Base-by-base conservation (phyloP, 2,113 vertebrate species). In the cattle (Bos taurus) region DNA sequence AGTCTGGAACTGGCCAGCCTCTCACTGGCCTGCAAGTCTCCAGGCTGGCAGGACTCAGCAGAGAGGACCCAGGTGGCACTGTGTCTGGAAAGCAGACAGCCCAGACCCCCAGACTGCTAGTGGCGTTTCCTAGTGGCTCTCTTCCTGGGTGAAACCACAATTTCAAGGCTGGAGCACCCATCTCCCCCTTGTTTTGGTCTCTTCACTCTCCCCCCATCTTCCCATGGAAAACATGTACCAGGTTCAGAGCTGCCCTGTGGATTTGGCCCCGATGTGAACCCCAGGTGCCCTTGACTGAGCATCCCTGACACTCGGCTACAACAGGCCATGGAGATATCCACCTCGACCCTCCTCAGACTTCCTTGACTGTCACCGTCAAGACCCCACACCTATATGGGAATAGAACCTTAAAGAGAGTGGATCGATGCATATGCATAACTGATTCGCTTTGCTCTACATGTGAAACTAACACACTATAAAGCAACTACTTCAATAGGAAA, bases 61-160 rank as follows among this genome's bases (percentile, higher is more conserved):
- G 43, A 77, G 7, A 11, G 19, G 36, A 30, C 6, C 28, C 7
- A 14, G 64, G 33, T 52, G 48, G n/a, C 33, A 7, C 26, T 46
- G 8, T 0, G 2, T 10, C 2, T 1, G 16, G 7, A 28, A 0
- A 0, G 28, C 40, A 10, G 4, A 62, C 6, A 10, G 36, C 33
- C 52, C 28, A 52, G 8, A 3, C 7, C 30, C 36, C 1, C 2
- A 13, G 10, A 6, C 71, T 52, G 13, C 67, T 74, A 43, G 0
- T 17, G 4, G 36, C 0, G 0, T 46, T n/a, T 83, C 50, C 17
- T 3, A 9, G 52, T 15, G 81, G 25, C 1, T 7, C 87, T 86
- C 36, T 3, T 50, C 46, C 26, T n/a, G 13, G 52, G 3, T 8
- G 33, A 62, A 90, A 28, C 21, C 21, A 11, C 0, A 1, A 14